Evolutionary conservation across 2,888 invertebrate genomes (phyloP).

Genomic region (Cerceris ruficornis): DNA sequence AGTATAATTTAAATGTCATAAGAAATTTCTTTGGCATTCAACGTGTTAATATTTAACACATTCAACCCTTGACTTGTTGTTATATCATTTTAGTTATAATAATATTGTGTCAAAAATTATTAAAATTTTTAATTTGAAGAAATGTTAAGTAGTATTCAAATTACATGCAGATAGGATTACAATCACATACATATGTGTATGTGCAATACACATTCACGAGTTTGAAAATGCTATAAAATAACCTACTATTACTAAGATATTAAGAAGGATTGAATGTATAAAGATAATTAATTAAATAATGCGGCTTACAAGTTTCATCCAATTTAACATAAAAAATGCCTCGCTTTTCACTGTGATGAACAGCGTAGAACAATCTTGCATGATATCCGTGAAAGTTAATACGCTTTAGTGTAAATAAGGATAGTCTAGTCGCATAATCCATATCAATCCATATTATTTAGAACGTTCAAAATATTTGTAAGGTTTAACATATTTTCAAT

Average conservation of each 20-base stretch:
- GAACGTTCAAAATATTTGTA: not conserved
- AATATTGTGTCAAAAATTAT: too few species aligned
- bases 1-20: too few species aligned
- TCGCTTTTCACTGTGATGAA: slow-evolving; percentile 65
- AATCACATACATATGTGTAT: not conserved
- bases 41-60: too few species aligned
- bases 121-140: too few species aligned
- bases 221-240: not conserved
- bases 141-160: too few species aligned
- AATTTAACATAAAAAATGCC: slow-evolving; percentile 70
- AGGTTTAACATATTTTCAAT: not conserved
- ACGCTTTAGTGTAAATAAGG: slow-evolving; percentile 42
- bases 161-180: not conserved
- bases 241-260: not conserved
- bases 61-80: too few species aligned
- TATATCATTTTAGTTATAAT: too few species aligned
- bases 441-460: slow-evolving; percentile 13
- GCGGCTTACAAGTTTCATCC: slow-evolving; percentile 64
- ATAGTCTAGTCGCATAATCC: slow-evolving; percentile 42
- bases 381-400: slow-evolving; percentile 46
- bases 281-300: not conserved
- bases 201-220: not conserved
- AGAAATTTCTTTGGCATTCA: too few species aligned
- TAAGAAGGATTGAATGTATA: not conserved
- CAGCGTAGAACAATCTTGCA: slow-evolving; percentile 50